These are phyloP conservation scores for Seriola dumerili DNA, from an alignment of 2,113 vertebrate genomes.

Conservation along the genomic window DNA sequence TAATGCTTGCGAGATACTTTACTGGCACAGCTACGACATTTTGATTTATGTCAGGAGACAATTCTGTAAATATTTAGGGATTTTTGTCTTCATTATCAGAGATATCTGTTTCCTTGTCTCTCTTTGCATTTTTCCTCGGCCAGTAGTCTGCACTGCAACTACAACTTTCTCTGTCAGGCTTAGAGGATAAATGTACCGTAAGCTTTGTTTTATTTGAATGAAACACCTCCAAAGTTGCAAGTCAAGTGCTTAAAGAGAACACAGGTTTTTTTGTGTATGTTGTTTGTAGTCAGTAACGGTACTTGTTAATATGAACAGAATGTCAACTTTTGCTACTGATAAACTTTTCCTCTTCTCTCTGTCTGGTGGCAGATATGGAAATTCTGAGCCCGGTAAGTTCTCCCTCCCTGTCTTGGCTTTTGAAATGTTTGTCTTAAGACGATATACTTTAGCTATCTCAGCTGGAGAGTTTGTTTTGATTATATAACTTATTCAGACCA, in stretches of 20 bases:
- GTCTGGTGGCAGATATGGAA: constrained; percentile 76
- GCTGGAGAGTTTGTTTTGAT: constrained; percentile 64
- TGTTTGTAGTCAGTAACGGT: constrained; percentile 28
- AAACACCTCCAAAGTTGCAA: constrained; percentile 56
- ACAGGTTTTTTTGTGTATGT: constrained; percentile 22
- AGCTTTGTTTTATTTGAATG: constrained; percentile 68
- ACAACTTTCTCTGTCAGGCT: constrained; percentile 25
- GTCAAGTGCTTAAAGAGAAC: constrained; percentile 38
- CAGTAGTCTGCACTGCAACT: constrained; percentile 26
- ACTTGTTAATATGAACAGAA: constrained; percentile 55
- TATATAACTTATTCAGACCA: constrained; percentile 66
- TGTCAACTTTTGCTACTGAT: constrained; percentile 58
- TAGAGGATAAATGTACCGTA: constrained; percentile 44
- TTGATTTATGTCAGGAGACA: constrained; percentile 65
- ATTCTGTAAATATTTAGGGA: constrained; percentile 77
- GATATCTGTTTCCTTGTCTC: constrained; percentile 48
- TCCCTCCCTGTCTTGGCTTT: constrained; percentile 41
- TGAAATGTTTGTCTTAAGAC: constrained; percentile 68
- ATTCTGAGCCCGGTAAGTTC: constrained; percentile 77
- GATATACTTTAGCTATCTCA: constrained; percentile 59
- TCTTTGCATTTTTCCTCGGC: constrained; percentile 45
- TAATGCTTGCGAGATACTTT: constrained; percentile 59
- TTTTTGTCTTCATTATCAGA: constrained; percentile 75
- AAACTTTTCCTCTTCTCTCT: constrained; percentile 56
- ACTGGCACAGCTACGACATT: constrained; percentile 45